phyloP scores from a whole-genome alignment of 2,888 invertebrate species.

The Pterobdella sp. region DNA sequence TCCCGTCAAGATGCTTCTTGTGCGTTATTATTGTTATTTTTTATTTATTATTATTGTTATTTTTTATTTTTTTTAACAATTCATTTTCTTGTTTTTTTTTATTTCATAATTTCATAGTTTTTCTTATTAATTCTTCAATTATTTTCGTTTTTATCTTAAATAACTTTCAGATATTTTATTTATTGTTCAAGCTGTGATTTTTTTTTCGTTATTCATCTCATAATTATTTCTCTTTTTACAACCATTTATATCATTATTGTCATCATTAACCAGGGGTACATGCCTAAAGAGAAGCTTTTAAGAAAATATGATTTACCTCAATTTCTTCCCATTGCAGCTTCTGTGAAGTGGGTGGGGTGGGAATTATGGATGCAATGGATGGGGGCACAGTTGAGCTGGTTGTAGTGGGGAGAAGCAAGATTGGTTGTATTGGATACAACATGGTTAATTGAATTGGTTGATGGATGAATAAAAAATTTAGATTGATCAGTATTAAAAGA shows the following conservation, averaged over 20 bases:
- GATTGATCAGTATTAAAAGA: background rate
- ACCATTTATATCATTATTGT: background rate
- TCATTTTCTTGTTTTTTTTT: background rate
- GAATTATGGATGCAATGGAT: background rate
- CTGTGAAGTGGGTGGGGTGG: slow-evolving; percentile 63
- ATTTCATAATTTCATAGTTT: background rate
- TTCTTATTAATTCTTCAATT: background rate
- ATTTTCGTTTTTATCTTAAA: background rate
- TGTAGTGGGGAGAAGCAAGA: background rate
- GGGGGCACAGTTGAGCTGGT: too few relatives aligned
- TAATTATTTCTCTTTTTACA: background rate
- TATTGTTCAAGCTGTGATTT: background rate
- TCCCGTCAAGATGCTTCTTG: slow-evolving; percentile 89
- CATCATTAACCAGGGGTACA: slow-evolving; percentile 63
- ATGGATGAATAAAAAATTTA: too few relatives aligned
- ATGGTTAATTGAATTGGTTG: too few relatives aligned
- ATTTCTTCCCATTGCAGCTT: slow-evolving; percentile 78
- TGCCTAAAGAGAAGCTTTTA: slow-evolving; percentile 74
- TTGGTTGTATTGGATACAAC: too few relatives aligned
- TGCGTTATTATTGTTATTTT: slow-evolving; percentile 36
- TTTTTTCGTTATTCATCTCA: background rate
- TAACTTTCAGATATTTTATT: background rate
- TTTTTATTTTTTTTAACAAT: background rate
- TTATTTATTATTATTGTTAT: slow-evolving; percentile 6
- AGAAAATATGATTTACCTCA: slow-evolving; percentile 81